A percentile compares a stretch with the other conserved stretches of the same genome.
phyloP scores from a whole-genome alignment of 1,140 invertebrate genomes.

The Xylocopa sonorina region DNA sequence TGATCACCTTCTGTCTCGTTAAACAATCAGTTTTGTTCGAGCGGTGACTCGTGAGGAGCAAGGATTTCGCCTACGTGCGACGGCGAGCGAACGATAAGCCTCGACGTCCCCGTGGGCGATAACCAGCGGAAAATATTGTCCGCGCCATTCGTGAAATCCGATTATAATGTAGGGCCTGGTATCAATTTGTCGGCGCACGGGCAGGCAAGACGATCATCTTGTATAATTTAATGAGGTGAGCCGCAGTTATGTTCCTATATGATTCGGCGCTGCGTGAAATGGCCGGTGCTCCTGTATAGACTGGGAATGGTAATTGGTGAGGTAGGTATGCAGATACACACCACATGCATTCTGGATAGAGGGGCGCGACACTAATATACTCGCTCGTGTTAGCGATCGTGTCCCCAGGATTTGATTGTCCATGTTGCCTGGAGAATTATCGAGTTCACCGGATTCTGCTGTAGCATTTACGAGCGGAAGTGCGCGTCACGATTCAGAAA shows the following conservation, averaged over 20 bases:
- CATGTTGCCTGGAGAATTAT: constrained; percentile 75
- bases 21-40: background rate
- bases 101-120: background rate
- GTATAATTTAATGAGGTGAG: constrained; percentile 66
- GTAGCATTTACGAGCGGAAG: constrained; percentile 66
- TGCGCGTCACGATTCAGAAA: constrained; percentile 57
- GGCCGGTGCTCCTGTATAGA: constrained; percentile 58
- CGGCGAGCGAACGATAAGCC: background rate
- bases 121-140: background rate
- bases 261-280: constrained; percentile 63
- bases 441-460: constrained; percentile 65
- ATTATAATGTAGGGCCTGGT: background rate
- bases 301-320: constrained; percentile 72
- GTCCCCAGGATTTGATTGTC: constrained; percentile 75
- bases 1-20: background rate
- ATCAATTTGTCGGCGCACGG: constrained; percentile 33
- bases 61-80: background rate
- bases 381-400: constrained; percentile 74
- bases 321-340: constrained; percentile 72
- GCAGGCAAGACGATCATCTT: constrained; percentile 29
- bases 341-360: constrained; percentile 69
- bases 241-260: constrained; percentile 61
- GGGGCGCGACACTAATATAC: constrained; percentile 69
- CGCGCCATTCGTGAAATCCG: background rate
- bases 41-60: background rate